A percentile compares a stretch with the other conserved stretches of the same genome.
Evolutionary conservation across 2,888 invertebrate genomes (phyloP).

Genomic region (Gymnocheta viridis): DNA sequence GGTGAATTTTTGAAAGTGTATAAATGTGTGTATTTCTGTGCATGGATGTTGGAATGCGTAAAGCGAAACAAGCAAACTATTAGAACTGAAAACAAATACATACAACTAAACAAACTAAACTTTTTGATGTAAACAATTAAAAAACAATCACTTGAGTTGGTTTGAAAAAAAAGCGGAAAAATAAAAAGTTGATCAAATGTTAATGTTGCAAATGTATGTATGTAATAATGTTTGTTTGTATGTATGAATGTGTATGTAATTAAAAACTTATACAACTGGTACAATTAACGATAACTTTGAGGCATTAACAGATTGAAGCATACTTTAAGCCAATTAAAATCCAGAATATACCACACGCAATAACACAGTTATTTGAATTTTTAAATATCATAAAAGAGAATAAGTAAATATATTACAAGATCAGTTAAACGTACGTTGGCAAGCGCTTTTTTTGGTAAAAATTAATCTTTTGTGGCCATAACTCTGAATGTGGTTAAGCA

Average conservation of each 20-base stretch:
- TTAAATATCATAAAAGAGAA: not conserved
- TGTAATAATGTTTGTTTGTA: not conserved
- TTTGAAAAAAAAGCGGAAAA: slow-evolving; percentile 11
- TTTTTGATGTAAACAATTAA: slow-evolving; percentile 68
- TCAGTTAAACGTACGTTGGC: not conserved
- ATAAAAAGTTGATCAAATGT: slow-evolving; percentile 9
- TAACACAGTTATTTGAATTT: not conserved
- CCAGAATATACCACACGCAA: not conserved
- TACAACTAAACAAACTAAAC: slow-evolving; percentile 40
- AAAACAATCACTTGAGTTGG: slow-evolving; percentile 65
- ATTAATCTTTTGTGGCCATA: too few species aligned
- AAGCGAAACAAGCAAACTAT: slow-evolving; percentile 49
- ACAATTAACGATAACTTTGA: not conserved
- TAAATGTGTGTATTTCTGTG: not conserved
- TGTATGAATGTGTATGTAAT: not conserved
- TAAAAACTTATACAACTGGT: not conserved
- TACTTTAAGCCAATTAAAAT: slow-evolving; percentile 11
- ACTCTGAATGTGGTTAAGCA: too few species aligned
- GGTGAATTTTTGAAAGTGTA: not conserved
- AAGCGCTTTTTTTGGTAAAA: too few species aligned
- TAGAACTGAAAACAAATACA: slow-evolving; percentile 19
- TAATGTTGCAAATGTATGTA: not conserved
- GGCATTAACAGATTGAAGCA: not conserved
- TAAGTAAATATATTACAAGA: not conserved
- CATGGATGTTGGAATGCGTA: not conserved